Conservation (phyloP, 2,113 vertebrate species). For the Triplophysa siluroides region DNA sequence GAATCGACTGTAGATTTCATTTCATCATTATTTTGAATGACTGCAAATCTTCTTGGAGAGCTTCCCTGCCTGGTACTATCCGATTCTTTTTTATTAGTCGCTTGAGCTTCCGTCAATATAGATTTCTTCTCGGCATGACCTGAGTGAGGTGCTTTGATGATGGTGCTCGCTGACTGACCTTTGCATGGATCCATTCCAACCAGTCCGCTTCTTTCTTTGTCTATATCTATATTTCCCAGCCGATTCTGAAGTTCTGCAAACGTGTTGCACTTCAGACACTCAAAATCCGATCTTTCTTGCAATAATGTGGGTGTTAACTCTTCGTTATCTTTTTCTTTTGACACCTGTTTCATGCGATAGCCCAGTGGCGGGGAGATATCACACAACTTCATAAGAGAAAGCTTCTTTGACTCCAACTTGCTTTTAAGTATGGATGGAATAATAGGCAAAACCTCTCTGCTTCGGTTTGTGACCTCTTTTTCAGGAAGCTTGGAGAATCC, state of each 20-base stretch:
- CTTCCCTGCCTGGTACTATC: background rate
- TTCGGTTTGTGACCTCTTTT: slow-evolving; percentile 81
- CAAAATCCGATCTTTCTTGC: slow-evolving; percentile 76
- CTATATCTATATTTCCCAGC: slow-evolving; percentile 88
- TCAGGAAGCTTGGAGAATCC: slow-evolving; percentile 82
- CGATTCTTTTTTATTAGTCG: slow-evolving; percentile 9
- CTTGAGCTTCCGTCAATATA: slow-evolving; percentile 12
- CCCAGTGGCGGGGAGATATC: slow-evolving; percentile 65
- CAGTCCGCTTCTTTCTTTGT: slow-evolving; percentile 77
- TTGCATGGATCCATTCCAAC: slow-evolving; percentile 73
- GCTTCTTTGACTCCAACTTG: slow-evolving; percentile 73
- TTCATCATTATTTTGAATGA: slow-evolving; percentile 24
- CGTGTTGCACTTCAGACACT: slow-evolving; percentile 96
- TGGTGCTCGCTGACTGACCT: slow-evolving; percentile 69
- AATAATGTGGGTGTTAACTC: slow-evolving; percentile 44
- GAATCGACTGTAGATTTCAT: background rate
- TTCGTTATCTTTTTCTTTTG: slow-evolving; percentile 63
- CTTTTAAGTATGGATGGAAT: slow-evolving; percentile 90
- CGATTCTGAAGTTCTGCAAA: slow-evolving; percentile 97
- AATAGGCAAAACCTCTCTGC: slow-evolving; percentile 91
- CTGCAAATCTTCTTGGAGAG: slow-evolving; percentile 3
- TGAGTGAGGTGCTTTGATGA: slow-evolving; percentile 55
- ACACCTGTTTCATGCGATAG: slow-evolving; percentile 67
- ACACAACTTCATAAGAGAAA: slow-evolving; percentile 42
- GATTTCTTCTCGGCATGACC: slow-evolving; percentile 7